These are phyloP conservation scores for Drosophila subpulchrella DNA, from an alignment of 1,140 invertebrate species.

Conservation along the genomic window DNA sequence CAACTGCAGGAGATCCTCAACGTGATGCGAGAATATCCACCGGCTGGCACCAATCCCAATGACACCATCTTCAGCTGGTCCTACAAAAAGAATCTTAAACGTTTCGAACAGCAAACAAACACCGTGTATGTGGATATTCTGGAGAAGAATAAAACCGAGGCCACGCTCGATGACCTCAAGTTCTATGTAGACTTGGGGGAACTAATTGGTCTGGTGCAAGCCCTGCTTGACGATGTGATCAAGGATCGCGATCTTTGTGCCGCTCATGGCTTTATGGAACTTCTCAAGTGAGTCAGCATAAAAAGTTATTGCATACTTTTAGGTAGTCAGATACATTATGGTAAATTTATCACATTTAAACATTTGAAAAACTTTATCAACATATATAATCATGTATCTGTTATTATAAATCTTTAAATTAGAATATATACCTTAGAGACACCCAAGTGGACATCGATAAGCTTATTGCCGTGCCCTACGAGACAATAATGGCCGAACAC, in stretches of 20 bases:
- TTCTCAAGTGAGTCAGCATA: constrained; percentile 29
- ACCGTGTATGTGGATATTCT: constrained; percentile 45
- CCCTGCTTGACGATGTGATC: constrained; percentile 20
- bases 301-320: neutral
- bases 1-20: constrained; percentile 34
- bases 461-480: constrained; percentile 26
- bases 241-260: constrained; percentile 33
- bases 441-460: constrained; percentile 47
- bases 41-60: constrained; percentile 8
- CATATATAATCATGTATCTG: too few species aligned
- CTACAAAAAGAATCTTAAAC: constrained; percentile 33
- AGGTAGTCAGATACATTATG: neutral
- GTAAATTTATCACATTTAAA: too few species aligned
- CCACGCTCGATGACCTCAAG: constrained; percentile 38
- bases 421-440: constrained; percentile 26
- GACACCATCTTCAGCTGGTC: constrained; percentile 55
- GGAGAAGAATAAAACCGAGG: constrained; percentile 10
- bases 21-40: constrained; percentile 21
- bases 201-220: constrained; percentile 32
- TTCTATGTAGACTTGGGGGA: constrained; percentile 51
- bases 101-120: constrained; percentile 30
- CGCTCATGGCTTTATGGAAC: constrained; percentile 15
- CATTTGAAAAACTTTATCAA: neutral
- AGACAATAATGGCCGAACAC: constrained; percentile 3
- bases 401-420: too few species aligned